Base-by-base conservation (phyloP, 1,140 invertebrate species). In the Hycleus cichorii region DNA sequence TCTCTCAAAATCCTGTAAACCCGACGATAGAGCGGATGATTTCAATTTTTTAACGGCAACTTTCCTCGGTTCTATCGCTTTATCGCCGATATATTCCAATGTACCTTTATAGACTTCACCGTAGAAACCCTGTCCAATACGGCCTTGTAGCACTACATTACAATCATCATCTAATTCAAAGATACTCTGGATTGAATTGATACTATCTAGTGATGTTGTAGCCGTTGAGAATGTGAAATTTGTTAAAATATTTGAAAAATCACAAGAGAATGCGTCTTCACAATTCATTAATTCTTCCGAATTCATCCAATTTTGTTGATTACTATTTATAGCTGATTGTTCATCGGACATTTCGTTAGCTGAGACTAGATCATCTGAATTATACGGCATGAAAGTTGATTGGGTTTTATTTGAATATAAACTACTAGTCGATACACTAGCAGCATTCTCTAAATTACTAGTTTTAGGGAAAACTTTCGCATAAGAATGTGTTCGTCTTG, bases 31-130 rank as follows among this genome's bases (percentile, higher is more conserved):
- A 43, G 72, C 77, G 44, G 70, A 70, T 32, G 70, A 77, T 69
- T 80, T 87, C 1, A 91, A 72, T 65, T 83, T 83, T 69, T 91
- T 91, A 0, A 91, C 82, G 39, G 89, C 89, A 7, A 91, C 88
- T 67, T 75, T 69, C 63, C 78, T 75, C 0, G 78, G 70, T 39
- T 75, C 76, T 0, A 68, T 68, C 11, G 40, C 40, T 47, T 77
- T 47, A 32, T 60, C 54, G 25, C 57, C 27, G 39, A 73, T 68
- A 63, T 77, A 74, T 55, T 82, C 81, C 39, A 86, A 70, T 2
- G 74, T 78, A 2, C 83, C 87, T 63, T 80, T 78, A 65, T 80
- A 85, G 10, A 89, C 87, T 65, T 86, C 83, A 0, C 87, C 87
- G 71, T 87, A 89, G 72, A 83, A 85, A 11, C 87, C 87, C 70